phyloP scores from a whole-genome alignment of 2,113 vertebrate species.

The Myiopsitta monachus region DNA sequence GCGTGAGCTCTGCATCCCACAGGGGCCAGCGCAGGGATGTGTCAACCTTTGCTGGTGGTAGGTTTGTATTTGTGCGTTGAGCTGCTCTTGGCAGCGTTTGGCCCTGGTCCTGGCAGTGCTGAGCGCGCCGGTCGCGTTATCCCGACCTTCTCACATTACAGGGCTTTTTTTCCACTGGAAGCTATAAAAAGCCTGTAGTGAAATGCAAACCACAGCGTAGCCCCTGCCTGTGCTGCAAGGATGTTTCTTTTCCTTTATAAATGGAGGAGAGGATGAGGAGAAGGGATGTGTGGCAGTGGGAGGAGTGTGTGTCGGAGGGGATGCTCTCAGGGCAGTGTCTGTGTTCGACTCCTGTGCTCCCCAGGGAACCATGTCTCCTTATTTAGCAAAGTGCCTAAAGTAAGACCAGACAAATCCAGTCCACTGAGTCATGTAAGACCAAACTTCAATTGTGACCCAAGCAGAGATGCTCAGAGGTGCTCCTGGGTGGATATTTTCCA shows the following conservation, averaged over 20 bases:
- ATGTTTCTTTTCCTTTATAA: background rate
- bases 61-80: background rate
- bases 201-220: background rate
- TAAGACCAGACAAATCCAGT: background rate
- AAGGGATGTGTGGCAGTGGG: background rate
- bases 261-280: background rate
- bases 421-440: background rate
- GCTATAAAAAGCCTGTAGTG: conserved; percentile 16
- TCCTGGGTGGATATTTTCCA: background rate
- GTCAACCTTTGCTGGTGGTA: background rate
- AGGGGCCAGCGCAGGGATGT: rapidly evolving
- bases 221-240: background rate
- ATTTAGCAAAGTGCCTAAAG: background rate
- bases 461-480: background rate
- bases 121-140: background rate
- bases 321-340: background rate
- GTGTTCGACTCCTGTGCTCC: background rate
- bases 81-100: rapidly evolving
- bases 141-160: conserved; percentile 21
- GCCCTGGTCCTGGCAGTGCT: background rate
- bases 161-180: background rate
- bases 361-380: background rate
- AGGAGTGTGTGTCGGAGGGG: background rate
- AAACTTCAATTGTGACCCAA: background rate
- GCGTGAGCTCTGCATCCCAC: rapidly evolving